Percentiles rank a stretch among this genome's conserved stretches.
Conservation (phyloP, 2,888 invertebrate species). For the Byasa hedistus region DNA sequence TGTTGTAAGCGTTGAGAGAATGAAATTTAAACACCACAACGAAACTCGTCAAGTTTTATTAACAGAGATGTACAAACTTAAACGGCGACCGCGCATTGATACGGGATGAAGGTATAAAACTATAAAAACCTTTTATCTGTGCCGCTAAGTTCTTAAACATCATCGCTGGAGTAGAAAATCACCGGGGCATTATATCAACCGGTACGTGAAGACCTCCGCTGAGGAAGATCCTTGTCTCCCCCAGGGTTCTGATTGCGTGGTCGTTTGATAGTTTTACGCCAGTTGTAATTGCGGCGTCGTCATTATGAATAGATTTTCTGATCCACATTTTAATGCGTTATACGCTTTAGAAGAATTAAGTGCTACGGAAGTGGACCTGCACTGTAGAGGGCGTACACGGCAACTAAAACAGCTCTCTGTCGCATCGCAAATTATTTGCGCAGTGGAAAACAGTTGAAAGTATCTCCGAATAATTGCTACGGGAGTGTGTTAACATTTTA, state of each 20-base stretch:
- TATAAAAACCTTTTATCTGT: constrained; percentile 50
- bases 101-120: constrained; percentile 46
- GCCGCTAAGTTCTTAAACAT: constrained; percentile 40
- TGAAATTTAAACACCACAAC: constrained; percentile 20
- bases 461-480: constrained; percentile 19
- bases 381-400: constrained; percentile 15
- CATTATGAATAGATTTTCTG: constrained; percentile 42
- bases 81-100: constrained; percentile 29
- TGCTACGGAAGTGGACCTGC: constrained; percentile 5
- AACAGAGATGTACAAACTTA: constrained; percentile 37
- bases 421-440: constrained; percentile 27
- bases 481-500: constrained; percentile 9
- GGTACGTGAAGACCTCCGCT: constrained; percentile 17
- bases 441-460: constrained; percentile 25
- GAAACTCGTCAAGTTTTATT: constrained; percentile 36
- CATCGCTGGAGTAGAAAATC: constrained; percentile 50
- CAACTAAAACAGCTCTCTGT: constrained; percentile 7
- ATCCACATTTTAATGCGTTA: constrained; percentile 47
- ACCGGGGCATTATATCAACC: constrained; percentile 40
- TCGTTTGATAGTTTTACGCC: constrained; percentile 41
- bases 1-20: constrained; percentile 3
- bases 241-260: constrained; percentile 16
- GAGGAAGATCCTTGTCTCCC: neutral
- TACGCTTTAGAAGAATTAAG: constrained; percentile 27
- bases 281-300: constrained; percentile 43